A percentile compares a stretch with the other conserved stretches of the same genome.
Conservation (phyloP, 2,888 invertebrate genomes). For the Torymus auratus region DNA sequence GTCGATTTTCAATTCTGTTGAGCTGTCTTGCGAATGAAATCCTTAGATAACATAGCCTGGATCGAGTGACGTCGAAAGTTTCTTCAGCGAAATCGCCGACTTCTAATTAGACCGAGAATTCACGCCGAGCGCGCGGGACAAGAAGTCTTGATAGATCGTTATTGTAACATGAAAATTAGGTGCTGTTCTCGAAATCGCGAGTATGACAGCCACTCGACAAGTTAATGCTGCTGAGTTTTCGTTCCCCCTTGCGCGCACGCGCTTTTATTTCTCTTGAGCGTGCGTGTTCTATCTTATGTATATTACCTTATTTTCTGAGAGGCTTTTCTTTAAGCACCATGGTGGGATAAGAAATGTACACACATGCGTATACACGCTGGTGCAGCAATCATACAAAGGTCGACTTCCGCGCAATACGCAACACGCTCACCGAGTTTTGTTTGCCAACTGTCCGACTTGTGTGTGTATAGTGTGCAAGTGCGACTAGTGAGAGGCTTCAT, state of each 20-base stretch:
- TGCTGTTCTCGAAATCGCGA: slow-evolving; percentile 25
- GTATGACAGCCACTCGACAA: slow-evolving; percentile 42
- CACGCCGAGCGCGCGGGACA: not conserved
- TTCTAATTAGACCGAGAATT: slow-evolving; percentile 35
- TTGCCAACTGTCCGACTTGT: slow-evolving; percentile 45
- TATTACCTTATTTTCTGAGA: slow-evolving; percentile 21
- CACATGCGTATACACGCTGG: not conserved
- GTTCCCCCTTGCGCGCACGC: not conserved
- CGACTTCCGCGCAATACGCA: slow-evolving; percentile 28
- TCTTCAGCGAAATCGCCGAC: not conserved
- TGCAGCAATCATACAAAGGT: slow-evolving; percentile 39
- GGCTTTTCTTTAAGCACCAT: no score
- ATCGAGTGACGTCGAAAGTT: slow-evolving; percentile 10
- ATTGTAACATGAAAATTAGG: slow-evolving; percentile 47
- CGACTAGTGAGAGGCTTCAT: slow-evolving; percentile 21
- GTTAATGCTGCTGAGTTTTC: slow-evolving; percentile 43
- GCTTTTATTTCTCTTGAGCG: slow-evolving; percentile 15
- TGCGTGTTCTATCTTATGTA: not conserved
- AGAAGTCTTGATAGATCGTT: slow-evolving; percentile 23
- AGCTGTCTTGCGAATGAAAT: no score
- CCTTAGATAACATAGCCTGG: no score
- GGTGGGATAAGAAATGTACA: not conserved
- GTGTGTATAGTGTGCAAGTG: slow-evolving; percentile 26
- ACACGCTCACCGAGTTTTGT: slow-evolving; percentile 21
- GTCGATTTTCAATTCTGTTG: no score